Evolutionary conservation across 2,113 vertebrate species (phyloP).

Genomic region (Melanotaenia duboulayi): DNA sequence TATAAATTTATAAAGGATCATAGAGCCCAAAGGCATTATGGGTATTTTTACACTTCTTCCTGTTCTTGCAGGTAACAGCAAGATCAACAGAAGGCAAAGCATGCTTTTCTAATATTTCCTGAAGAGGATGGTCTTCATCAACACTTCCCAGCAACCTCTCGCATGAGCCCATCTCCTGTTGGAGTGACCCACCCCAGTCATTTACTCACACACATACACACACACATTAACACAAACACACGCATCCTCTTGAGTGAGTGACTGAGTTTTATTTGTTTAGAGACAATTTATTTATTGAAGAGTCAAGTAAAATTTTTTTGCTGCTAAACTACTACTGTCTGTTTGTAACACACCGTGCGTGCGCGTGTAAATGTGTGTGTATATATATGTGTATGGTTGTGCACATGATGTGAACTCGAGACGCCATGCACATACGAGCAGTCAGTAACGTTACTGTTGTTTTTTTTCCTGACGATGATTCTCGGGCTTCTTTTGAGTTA

Average conservation of each 20-base stretch:
- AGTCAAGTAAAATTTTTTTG: constrained; percentile 84
- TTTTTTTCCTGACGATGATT: constrained; percentile 44
- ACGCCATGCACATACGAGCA: constrained; percentile 79
- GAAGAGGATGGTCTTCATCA: constrained; percentile 35
- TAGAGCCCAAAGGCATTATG: constrained; percentile 8
- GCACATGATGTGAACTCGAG: constrained; percentile 87
- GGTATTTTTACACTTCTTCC: not conserved
- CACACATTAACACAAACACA: constrained; percentile 34
- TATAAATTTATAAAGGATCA: not conserved
- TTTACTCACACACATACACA: constrained; percentile 33
- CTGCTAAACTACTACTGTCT: constrained; percentile 99
- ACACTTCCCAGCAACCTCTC: constrained; percentile 43
- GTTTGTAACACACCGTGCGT: constrained; percentile 92
- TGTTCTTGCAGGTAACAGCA: constrained; percentile 88
- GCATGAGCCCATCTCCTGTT: constrained; percentile 71
- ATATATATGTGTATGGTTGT: constrained; percentile 33
- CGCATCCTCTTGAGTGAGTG: constrained; percentile 44
- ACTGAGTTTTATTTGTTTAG: constrained; percentile 54
- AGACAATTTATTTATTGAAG: constrained; percentile 93
- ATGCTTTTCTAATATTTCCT: constrained; percentile 92
- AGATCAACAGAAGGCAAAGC: constrained; percentile 98
- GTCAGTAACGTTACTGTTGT: constrained; percentile 77
- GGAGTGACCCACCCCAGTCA: constrained; percentile 19
- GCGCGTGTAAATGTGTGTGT: constrained; percentile 3
- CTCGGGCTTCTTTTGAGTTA: constrained; percentile 51